Conservation (phyloP, 2,113 vertebrate species). For the Ictalurus furcatus region DNA sequence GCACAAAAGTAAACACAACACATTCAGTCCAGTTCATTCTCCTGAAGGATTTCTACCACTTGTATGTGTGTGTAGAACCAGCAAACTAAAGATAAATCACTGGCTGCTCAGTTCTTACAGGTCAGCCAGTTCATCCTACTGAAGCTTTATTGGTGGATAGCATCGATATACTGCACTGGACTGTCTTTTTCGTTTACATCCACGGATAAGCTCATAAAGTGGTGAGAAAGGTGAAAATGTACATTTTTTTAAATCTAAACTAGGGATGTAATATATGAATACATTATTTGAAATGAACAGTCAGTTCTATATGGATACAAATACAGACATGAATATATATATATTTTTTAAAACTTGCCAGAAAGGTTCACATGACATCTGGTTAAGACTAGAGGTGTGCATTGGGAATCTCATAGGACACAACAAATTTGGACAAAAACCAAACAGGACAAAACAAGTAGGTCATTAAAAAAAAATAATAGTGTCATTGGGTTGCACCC, state of each 20-base stretch:
- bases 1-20: conserved; percentile 27
- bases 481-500: background rate
- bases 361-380: background rate
- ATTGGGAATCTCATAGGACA: background rate
- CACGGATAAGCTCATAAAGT: background rate
- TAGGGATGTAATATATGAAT: background rate
- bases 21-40: background rate
- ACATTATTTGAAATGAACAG: background rate
- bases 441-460: background rate
- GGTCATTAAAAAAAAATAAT: background rate
- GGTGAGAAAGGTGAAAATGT: background rate
- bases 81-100: background rate
- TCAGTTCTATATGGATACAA: background rate
- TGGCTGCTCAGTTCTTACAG: background rate
- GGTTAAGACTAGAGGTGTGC: background rate
- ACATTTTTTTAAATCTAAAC: background rate
- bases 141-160: background rate
- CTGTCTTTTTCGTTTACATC: background rate
- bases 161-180: background rate
- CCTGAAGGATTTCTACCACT: background rate
- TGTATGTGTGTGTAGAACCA: background rate
- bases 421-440: background rate
- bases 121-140: background rate
- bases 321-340: background rate
- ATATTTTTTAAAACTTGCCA: background rate